Evolutionary conservation across 2,113 vertebrate species (phyloP).

Genomic region (Epinephelus fuscoguttatus): DNA sequence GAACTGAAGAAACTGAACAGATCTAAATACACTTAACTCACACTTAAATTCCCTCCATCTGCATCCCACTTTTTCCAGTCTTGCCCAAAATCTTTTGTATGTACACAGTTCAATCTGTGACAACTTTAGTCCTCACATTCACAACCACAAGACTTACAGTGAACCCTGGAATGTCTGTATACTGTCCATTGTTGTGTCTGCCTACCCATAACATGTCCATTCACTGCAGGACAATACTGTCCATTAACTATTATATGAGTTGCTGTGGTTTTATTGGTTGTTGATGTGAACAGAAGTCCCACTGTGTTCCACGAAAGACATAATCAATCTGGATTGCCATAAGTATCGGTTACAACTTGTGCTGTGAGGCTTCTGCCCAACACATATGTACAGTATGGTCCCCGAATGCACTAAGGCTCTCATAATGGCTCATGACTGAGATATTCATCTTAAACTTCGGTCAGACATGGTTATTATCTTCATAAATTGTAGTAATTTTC

Average conservation of each 20-base stretch:
- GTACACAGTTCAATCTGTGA: constrained; percentile 18
- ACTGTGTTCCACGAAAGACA: constrained; percentile 49
- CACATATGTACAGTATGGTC: constrained; percentile 38
- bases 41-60: not conserved
- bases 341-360: constrained; percentile 31
- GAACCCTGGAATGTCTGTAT: constrained; percentile 41
- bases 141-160: constrained; percentile 45
- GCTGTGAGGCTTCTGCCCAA: constrained; percentile 35
- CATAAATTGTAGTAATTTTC: constrained; percentile 64
- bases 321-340: constrained; percentile 60
- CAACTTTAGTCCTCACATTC: constrained; percentile 18
- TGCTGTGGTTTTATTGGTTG: constrained; percentile 67
- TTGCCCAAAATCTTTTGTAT: constrained; percentile 13
- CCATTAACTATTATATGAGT: constrained; percentile 65
- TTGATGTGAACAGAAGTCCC: constrained; percentile 58
- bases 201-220: constrained; percentile 56
- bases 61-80: not conserved
- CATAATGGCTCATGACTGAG: constrained; percentile 46
- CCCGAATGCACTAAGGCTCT: constrained; percentile 23
- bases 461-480: constrained; percentile 53
- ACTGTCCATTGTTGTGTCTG: constrained; percentile 60
- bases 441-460: constrained; percentile 56
- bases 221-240: constrained; percentile 67
- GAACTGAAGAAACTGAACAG: not conserved
- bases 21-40: not conserved